These are phyloP conservation scores for Indri indri DNA, from an alignment of 2,113 vertebrate species.

Conservation along the genomic window DNA sequence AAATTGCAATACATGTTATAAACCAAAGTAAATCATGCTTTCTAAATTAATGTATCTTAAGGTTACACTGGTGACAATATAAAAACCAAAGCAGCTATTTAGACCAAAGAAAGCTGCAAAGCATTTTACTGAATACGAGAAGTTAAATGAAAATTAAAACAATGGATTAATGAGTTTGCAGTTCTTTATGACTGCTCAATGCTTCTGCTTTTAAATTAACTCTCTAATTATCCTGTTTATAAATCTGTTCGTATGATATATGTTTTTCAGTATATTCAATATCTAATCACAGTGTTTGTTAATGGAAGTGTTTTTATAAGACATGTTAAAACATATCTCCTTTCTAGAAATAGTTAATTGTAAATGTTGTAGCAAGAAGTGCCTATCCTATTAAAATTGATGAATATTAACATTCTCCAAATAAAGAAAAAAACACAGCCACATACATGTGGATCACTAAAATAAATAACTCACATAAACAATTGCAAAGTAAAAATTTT, in stretches of 20 bases:
- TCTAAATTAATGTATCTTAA: slow-evolving; percentile 24
- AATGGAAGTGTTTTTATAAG: slow-evolving; percentile 45
- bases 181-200: slow-evolving; percentile 62
- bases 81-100: slow-evolving; percentile 55
- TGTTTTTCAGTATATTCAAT: slow-evolving; percentile 40
- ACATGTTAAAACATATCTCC: slow-evolving; percentile 20
- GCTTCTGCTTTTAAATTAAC: slow-evolving; percentile 69
- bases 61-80: not conserved
- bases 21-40: not conserved
- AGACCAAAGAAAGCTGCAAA: not conserved
- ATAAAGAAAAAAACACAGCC: not conserved
- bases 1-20: not conserved
- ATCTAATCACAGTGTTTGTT: slow-evolving; percentile 66
- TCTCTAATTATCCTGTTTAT: slow-evolving; percentile 67
- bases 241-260: slow-evolving; percentile 62
- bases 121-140: slow-evolving; percentile 57
- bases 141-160: slow-evolving; percentile 68
- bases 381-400: not conserved
- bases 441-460: not conserved
- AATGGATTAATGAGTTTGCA: slow-evolving; percentile 53
- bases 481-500: not conserved
- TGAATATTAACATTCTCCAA: not conserved
- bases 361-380: not conserved
- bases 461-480: not conserved
- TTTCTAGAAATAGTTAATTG: not conserved